Evolutionary conservation across 2,113 vertebrate genomes (phyloP), one percentile per base, ranked within the genome.

Genomic region (Aspiorhynchus laticeps): DNA sequence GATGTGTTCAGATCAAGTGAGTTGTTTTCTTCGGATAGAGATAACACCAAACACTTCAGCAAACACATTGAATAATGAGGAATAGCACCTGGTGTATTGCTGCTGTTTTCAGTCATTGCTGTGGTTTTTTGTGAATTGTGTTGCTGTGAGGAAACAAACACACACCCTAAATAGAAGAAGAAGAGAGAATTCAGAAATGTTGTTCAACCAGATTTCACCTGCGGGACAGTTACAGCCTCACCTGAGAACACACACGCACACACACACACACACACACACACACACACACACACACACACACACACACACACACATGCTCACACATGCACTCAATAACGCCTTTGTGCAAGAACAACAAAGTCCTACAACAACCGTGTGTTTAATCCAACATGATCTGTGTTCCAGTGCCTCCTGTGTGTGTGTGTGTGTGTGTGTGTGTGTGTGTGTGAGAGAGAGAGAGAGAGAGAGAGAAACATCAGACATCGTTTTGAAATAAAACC

Each of bases 131-230:
- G 17, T 36, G 51, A 79, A 79, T 36, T 56, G 28, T 36, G 76
- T 38, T 24, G 5, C 33, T 24, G 33, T 24, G 19, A 74, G 36
- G 36, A 71, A 33, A 69, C 31, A 19, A 26, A 51, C 74, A 26
- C 73, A 80, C 78, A 80, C 78, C 53, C 78, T 61, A 41, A 61
- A 2, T 6, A 63, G 24, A n/a, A 61, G 56, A 59, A 53, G 51
- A 53, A 4, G 1, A 38, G 33, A 71, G 21, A n/a, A 36, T 14
- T n/a, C 21, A 12, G 21, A 79, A 80, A 80, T 80, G 78, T 63
- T 80, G 78, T 63, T 63, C 56, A 41, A 63, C 56, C 78, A 63
- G 78, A 63, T 26, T 80, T 63, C 56, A 63, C 77, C 77, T 79
- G 51, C 31, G 36, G 77, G 77, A 79, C 51, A 79, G 31, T 36